Percentiles rank a stretch among this genome's conserved stretches.
Evolutionary conservation across 2,113 vertebrate species (phyloP).

Genomic region (Corythoichthys haematopterus): DNA sequence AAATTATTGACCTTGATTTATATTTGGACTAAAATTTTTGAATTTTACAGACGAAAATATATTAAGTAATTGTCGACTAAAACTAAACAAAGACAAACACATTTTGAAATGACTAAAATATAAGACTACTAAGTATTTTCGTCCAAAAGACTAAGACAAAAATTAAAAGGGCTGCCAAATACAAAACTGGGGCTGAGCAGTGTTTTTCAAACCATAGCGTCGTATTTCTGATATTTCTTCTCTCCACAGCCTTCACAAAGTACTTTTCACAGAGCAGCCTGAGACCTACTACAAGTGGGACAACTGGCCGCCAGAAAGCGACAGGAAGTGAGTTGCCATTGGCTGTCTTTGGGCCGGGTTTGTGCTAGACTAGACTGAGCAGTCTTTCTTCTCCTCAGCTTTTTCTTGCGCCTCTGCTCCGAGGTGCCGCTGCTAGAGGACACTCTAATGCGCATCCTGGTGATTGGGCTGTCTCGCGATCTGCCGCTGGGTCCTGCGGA

Average conservation of each 20-base stretch:
- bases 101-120: too few species aligned
- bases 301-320: slow-evolving; percentile 98
- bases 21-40: too few species aligned
- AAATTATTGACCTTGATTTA: too few species aligned
- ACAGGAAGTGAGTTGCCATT: slow-evolving; percentile 84
- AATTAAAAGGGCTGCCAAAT: too few species aligned
- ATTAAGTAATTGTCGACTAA: too few species aligned
- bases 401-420: slow-evolving; percentile 95
- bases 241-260: slow-evolving; percentile 88
- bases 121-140: too few species aligned
- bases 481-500: slow-evolving; percentile 91
- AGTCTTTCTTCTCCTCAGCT: slow-evolving; percentile 65
- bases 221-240: background rate
- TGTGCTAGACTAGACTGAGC: background rate
- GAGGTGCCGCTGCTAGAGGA: slow-evolving; percentile 96
- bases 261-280: slow-evolving; percentile 96
- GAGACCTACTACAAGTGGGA: slow-evolving; percentile 99
- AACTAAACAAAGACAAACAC: too few species aligned
- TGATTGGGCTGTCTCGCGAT: slow-evolving; percentile 91
- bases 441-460: slow-evolving; percentile 92
- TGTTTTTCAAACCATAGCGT: background rate
- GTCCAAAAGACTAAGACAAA: too few species aligned
- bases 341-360: background rate
- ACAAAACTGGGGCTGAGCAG: too few species aligned
- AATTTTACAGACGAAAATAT: too few species aligned